Conservation (phyloP, 2,113 vertebrate species). For the Lamprotornis superbus region DNA sequence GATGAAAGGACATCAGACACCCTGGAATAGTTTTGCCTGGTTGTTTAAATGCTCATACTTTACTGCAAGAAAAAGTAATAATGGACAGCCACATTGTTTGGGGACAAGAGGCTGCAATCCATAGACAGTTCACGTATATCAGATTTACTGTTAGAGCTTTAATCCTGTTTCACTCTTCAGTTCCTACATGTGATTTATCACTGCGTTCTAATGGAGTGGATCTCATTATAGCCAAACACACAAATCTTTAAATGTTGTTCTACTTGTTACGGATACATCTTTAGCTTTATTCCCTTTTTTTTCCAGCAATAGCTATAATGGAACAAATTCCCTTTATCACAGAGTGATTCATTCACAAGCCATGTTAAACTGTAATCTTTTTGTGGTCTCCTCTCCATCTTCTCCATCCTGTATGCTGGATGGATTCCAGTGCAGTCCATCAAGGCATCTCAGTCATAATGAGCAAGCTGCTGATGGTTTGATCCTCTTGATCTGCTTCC, state of each 20-base stretch:
- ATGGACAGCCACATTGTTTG: neutral
- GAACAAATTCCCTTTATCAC: neutral
- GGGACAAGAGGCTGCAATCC: neutral
- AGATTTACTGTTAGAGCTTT: neutral
- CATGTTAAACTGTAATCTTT: neutral
- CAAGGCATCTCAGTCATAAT: conserved; percentile 51
- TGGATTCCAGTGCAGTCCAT: conserved; percentile 46
- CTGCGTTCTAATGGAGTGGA: neutral
- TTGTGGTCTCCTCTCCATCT: neutral
- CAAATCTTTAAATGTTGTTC: neutral
- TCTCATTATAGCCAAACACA: neutral
- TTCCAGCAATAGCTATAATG: neutral
- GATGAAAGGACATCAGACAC: neutral
- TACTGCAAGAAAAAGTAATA: neutral
- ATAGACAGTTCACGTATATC: neutral
- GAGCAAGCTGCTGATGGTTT: conserved; percentile 51
- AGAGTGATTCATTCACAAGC: neutral
- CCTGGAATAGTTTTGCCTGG: neutral
- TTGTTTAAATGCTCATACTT: neutral
- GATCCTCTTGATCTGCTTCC: neutral
- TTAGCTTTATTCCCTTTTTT: neutral
- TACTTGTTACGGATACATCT: neutral
- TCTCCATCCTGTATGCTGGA: neutral
- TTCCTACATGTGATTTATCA: neutral
- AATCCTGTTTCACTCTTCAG: neutral